Percentiles rank a stretch among this genome's conserved stretches.
Conservation (phyloP, 2,888 invertebrate genomes). For the Lymantria monacha region DNA sequence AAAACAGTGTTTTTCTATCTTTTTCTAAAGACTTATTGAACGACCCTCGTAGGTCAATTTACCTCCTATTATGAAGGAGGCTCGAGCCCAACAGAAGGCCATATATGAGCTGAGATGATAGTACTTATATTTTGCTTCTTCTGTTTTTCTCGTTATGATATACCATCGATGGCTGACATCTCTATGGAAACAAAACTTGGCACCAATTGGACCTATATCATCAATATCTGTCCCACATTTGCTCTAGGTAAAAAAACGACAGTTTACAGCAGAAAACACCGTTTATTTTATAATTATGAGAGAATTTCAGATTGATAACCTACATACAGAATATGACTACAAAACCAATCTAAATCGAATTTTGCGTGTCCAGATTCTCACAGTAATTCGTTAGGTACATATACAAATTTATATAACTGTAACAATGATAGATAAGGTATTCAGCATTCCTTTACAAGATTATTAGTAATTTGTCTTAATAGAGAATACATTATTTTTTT, state of each 20-base stretch:
- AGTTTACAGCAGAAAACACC: slow-evolving; percentile 81
- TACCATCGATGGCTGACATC: too few species aligned
- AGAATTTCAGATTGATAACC: slow-evolving; percentile 83
- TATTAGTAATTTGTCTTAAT: slow-evolving; percentile 67
- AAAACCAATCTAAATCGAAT: slow-evolving; percentile 81
- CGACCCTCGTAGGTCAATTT: too few species aligned
- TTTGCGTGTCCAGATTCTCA: slow-evolving; percentile 69
- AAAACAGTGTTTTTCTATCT: too few species aligned
- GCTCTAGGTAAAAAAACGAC: slow-evolving; percentile 24
- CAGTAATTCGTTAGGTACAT: slow-evolving; percentile 41
- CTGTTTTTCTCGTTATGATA: too few species aligned
- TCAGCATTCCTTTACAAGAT: slow-evolving; percentile 74
- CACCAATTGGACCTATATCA: too few species aligned
- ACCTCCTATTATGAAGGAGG: too few species aligned
- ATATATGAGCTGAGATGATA: too few species aligned
- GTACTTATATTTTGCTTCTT: too few species aligned
- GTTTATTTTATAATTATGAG: slow-evolving; percentile 84
- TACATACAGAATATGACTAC: slow-evolving; percentile 82
- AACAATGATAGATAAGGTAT: slow-evolving; percentile 45
- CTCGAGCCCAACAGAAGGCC: too few species aligned
- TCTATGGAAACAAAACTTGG: too few species aligned
- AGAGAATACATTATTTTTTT: slow-evolving; percentile 58
- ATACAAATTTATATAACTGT: slow-evolving; percentile 29
- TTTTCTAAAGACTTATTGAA: too few species aligned
- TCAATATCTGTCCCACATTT: too few species aligned